phyloP scores from a whole-genome alignment of 2,113 vertebrate species.

The Malurus elegans region DNA sequence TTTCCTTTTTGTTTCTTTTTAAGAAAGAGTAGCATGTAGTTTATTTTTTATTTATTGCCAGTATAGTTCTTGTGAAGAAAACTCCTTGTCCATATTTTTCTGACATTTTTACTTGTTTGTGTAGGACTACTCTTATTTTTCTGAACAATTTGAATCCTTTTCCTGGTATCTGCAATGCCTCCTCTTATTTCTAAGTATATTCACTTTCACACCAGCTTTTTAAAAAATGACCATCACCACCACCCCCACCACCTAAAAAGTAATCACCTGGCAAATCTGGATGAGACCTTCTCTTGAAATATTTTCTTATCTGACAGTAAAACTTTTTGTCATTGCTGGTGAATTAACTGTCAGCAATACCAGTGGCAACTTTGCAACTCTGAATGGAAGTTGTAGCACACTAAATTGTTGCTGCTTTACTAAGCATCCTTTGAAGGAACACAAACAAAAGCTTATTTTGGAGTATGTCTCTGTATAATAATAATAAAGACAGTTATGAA shows the following conservation, averaged over 20 bases:
- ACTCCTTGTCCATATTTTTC: not conserved
- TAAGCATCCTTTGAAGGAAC: not conserved
- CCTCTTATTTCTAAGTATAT: not conserved
- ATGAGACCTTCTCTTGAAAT: not conserved
- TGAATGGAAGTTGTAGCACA: not conserved
- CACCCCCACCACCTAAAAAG: not conserved
- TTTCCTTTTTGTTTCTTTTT: not conserved
- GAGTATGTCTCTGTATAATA: not conserved
- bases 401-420: not conserved
- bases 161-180: not conserved
- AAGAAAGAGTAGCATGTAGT: not conserved
- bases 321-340: not conserved
- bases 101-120: not conserved
- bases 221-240: not conserved
- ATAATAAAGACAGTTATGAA: not conserved
- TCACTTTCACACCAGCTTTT: not conserved
- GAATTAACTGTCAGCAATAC: not conserved
- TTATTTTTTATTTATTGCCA: not conserved
- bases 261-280: not conserved
- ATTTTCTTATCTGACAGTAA: not conserved
- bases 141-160: not conserved
- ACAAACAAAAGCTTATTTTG: not conserved
- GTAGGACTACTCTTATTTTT: not conserved
- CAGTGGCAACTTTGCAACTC: not conserved
- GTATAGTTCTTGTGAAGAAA: not conserved